Conservation (phyloP, 2,113 vertebrate genomes). For the Mustela lutreola region DNA sequence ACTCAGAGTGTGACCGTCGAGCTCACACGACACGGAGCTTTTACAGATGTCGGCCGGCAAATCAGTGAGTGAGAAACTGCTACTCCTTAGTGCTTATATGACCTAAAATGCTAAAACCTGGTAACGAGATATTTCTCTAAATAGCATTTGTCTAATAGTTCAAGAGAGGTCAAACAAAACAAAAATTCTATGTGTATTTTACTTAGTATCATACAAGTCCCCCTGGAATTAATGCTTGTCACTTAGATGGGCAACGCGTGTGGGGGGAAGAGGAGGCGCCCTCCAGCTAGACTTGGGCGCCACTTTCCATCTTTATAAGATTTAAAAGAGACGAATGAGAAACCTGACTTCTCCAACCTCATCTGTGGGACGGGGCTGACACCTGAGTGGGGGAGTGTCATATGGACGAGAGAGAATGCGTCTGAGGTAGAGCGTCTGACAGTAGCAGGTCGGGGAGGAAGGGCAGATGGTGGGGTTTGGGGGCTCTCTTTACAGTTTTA, state of each 20-base stretch:
- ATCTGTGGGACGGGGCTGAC: accelerated
- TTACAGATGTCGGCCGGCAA: not conserved
- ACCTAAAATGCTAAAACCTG: not conserved
- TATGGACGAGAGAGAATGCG: accelerated
- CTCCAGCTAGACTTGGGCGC: not conserved
- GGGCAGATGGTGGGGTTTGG: not conserved
- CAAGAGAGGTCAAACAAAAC: not conserved
- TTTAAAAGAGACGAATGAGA: not conserved
- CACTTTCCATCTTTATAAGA: accelerated
- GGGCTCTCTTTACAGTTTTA: not conserved
- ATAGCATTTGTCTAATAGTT: not conserved
- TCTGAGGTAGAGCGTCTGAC: not conserved
- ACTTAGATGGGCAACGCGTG: not conserved
- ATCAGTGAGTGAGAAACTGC: not conserved
- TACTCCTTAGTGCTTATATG: not conserved
- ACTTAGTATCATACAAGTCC: not conserved
- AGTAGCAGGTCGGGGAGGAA: accelerated
- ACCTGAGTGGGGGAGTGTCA: accelerated
- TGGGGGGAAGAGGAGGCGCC: accelerated
- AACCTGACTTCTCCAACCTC: not conserved
- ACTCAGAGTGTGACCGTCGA: accelerated
- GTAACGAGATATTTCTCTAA: not conserved
- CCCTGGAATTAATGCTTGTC: not conserved
- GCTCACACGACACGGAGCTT: accelerated
- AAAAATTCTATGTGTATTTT: not conserved